Percentiles rank a stretch among this genome's conserved stretches.
Evolutionary conservation across 2,888 invertebrate genomes (phyloP).

Genomic region (Hanleya hanleyi): DNA sequence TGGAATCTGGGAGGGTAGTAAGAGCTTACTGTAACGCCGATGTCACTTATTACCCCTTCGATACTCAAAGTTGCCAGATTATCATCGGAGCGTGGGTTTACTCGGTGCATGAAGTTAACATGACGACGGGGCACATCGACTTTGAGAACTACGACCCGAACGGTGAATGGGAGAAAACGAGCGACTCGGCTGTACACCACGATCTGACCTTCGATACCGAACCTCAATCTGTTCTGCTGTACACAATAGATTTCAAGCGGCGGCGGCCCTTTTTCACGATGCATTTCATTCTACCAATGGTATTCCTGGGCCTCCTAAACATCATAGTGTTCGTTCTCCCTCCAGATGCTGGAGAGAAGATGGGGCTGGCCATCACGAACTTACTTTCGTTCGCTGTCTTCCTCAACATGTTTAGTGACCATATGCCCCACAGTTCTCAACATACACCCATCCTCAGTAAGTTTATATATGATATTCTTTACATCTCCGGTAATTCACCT

Average conservation of each 20-base stretch:
- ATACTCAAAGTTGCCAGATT: not conserved
- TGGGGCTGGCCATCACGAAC: conserved; percentile 4
- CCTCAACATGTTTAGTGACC: not conserved
- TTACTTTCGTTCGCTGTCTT: conserved; percentile 2
- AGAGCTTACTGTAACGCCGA: not conserved
- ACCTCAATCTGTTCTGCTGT: not conserved
- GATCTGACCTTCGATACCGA: not conserved
- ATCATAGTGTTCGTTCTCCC: conserved; percentile 7
- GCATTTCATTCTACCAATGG: conserved; percentile 2
- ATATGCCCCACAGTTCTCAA: conserved; percentile 2
- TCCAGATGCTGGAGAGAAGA: conserved; percentile 8
- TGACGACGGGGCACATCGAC: not conserved
- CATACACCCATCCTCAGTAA: conserved; percentile 4
- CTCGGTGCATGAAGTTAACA: not conserved
- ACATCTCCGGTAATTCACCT: no score
- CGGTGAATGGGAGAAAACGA: conserved; percentile 1
- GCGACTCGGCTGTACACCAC: not conserved
- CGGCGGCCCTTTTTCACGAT: conserved; percentile 3
- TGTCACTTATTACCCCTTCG: conserved; percentile 6
- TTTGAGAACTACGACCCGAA: not conserved
- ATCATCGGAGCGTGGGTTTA: conserved; percentile 6
- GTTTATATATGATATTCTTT: no score
- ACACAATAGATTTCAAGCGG: not conserved
- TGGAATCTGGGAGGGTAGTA: not conserved
- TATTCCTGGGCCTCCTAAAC: not conserved